These are phyloP conservation scores for Pristiophorus japonicus DNA, from an alignment of 2,113 vertebrate genomes.

Conservation along the genomic window DNA sequence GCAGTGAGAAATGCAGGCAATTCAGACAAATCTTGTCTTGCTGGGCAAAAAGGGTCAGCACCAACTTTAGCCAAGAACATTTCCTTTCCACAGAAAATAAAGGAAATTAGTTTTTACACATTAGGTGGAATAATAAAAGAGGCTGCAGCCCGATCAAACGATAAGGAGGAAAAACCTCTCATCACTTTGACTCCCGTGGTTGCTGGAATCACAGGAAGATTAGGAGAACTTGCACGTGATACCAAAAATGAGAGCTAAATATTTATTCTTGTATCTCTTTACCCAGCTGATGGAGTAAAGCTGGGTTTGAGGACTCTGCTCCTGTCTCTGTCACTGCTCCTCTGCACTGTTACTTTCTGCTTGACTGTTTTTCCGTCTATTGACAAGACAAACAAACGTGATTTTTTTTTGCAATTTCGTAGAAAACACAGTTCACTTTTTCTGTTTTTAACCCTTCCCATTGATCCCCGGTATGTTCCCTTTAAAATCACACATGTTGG, in stretches of 20 bases:
- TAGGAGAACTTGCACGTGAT: background rate
- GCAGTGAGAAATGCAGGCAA: background rate
- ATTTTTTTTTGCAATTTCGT: constrained; percentile 41
- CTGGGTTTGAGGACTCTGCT: constrained; percentile 39
- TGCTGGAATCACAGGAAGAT: background rate
- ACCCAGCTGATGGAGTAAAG: constrained; percentile 46
- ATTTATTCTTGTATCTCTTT: constrained; percentile 21
- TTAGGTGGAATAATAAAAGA: background rate
- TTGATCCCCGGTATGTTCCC: constrained; percentile 40
- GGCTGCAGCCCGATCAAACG: background rate
- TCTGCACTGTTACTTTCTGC: background rate
- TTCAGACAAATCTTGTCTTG: background rate
- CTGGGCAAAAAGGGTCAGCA: background rate
- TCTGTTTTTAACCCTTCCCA: constrained; percentile 43
- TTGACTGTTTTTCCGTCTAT: constrained; percentile 43
- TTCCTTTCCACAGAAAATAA: background rate
- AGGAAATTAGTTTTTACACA: background rate
- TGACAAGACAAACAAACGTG: constrained; percentile 47
- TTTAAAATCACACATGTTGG: constrained; percentile 45
- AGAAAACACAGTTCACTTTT: constrained; percentile 48
- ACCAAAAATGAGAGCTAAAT: background rate
- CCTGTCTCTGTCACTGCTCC: background rate
- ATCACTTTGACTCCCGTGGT: background rate
- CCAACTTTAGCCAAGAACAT: background rate
- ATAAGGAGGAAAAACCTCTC: background rate